Base-by-base conservation (phyloP, 1,140 invertebrate genomes). In the Heliconius eleuchia region DNA sequence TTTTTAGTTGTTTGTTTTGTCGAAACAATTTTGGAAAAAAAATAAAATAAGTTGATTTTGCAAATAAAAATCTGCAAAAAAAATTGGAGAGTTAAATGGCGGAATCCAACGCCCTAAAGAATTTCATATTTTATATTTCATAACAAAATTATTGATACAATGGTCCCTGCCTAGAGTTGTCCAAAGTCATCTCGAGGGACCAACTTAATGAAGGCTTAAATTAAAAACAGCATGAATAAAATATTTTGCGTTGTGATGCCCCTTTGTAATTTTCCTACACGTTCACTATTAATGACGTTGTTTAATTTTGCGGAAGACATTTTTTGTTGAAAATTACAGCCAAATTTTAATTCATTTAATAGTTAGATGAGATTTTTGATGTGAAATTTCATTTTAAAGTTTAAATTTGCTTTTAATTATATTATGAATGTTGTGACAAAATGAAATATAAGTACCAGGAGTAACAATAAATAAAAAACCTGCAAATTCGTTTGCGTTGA, bases 181-280 rank as follows among this genome's bases (percentile, higher is more conserved):
- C 18, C 55, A 78, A 74, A 78, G 71, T 74, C 70, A 46, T 60
- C 77, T 74, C 77, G 37, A 50, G 77, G 60, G 77, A 39, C 77
- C 57, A 52, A 78, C 34, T 46, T 78, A 78, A 78, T 74, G 77
- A 74, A 78, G 77, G 77, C 27, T 78, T 78, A 78, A 78, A 78
- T 78, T 78, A 78, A 78, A 78, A 78, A 78, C 77, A 18, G 72
- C 27, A 72, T 74, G 72, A 78, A 74, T 78, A 57, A 77, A 77
- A 78, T 78, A 78, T 78, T 78, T 78, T 55, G 73, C 50, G 66
- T 66, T 66, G 60, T 42, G 70, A 18, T 55, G 73, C 55, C 72
- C 55, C 19, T 74, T 78, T 23, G 55, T 74, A 30, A 78, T 78
- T 77, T 71, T 76, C 75, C 75, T 76, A 30, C 75, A 76, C 42